phyloP scores from a whole-genome alignment of 2,797 vertebrate genomes.

The Cyclopterus lumpus region DNA sequence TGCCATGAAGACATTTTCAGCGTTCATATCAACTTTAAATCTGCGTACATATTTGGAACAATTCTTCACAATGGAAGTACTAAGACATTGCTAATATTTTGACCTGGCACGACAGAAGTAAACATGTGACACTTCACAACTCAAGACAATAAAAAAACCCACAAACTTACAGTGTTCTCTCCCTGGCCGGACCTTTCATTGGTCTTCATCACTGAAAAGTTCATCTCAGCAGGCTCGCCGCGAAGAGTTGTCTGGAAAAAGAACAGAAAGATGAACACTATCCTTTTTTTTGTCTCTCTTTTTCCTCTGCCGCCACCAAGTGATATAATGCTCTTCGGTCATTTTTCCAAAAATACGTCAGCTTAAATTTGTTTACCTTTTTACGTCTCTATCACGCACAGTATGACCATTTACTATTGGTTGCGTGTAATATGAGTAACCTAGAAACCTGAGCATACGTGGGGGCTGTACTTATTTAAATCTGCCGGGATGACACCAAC shows the following conservation, averaged over 20 bases:
- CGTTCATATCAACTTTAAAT: background rate
- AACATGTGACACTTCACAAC: background rate
- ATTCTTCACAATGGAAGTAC: background rate
- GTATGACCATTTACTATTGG: background rate
- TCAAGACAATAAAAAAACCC: background rate
- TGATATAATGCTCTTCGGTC: background rate
- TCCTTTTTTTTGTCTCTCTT: background rate
- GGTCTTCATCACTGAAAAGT: constrained; percentile 93
- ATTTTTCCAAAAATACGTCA: background rate
- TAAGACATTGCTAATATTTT: background rate
- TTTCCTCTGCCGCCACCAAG: background rate
- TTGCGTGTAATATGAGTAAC: background rate
- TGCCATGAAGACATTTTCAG: background rate
- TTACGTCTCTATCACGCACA: background rate
- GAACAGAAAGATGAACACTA: background rate
- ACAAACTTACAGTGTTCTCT: constrained; percentile 89
- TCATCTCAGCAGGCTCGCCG: constrained; percentile 90
- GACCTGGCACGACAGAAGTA: background rate
- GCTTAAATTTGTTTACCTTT: background rate
- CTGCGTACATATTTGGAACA: background rate
- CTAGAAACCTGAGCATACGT: background rate
- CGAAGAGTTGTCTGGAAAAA: constrained; percentile 85
- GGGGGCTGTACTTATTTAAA: background rate
- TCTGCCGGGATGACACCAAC: background rate
- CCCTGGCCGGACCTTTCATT: constrained; percentile 88